These are phyloP conservation scores for Volucella inflata DNA, from an alignment of 2,888 invertebrate genomes.

Conservation along the genomic window DNA sequence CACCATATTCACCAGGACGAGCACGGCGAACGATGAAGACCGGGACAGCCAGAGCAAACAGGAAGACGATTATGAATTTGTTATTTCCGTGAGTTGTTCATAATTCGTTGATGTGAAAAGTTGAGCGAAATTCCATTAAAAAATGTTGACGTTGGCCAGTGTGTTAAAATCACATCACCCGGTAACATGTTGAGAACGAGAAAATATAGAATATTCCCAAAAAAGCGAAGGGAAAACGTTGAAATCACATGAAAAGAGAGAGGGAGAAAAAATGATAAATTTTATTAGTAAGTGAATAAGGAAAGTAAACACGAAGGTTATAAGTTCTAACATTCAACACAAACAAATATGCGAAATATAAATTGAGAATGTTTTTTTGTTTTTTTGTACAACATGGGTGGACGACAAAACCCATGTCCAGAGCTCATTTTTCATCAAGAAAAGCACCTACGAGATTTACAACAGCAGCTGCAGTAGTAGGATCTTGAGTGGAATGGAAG, in stretches of 20 bases:
- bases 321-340: not conserved
- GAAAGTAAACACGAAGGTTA: not conserved
- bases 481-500: no score
- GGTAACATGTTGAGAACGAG: constrained; percentile 37
- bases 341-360: not conserved
- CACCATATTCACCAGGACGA: not conserved
- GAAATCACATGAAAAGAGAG: not conserved
- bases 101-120: constrained; percentile 67
- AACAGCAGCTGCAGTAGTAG: no score
- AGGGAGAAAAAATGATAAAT: constrained; percentile 34
- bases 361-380: not conserved
- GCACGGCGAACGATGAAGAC: not conserved
- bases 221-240: no score
- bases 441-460: not conserved
- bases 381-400: no score
- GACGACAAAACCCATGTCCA: not conserved
- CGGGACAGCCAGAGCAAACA: not conserved
- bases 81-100: constrained; percentile 63
- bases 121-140: constrained; percentile 70
- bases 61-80: constrained; percentile 52
- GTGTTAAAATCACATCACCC: constrained; percentile 49
- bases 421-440: constrained; percentile 10
- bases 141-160: constrained; percentile 63
- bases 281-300: constrained; percentile 46
- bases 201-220: no score